A percentile compares a stretch with the other conserved stretches of the same genome.
Evolutionary conservation across 1,140 invertebrate species (phyloP).

Genomic region (Zophobas atratus): DNA sequence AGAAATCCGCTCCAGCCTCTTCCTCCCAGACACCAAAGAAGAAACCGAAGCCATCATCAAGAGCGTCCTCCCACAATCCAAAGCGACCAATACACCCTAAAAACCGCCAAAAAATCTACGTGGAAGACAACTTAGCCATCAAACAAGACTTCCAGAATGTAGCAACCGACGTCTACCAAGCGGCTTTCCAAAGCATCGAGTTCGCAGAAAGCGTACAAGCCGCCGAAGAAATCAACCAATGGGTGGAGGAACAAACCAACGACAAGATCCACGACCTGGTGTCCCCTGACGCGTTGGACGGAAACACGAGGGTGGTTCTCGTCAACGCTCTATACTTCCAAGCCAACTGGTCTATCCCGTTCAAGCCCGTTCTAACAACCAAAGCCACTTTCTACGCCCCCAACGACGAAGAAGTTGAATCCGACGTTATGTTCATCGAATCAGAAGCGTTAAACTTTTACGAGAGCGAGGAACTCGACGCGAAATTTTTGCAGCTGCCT

Average conservation of each 20-base stretch:
- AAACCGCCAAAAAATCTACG: constrained; percentile 64
- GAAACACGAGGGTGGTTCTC: constrained; percentile 77
- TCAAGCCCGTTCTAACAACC: constrained; percentile 68
- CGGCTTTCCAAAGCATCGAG: constrained; percentile 71
- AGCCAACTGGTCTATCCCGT: constrained; percentile 73
- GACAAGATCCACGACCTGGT: constrained; percentile 81
- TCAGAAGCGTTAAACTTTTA: constrained; percentile 71
- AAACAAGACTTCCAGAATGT: constrained; percentile 60
- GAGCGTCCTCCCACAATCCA: not conserved
- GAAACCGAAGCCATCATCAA: not conserved
- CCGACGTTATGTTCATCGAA: constrained; percentile 76
- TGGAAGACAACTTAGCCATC: constrained; percentile 69
- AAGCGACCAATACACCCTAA: not conserved
- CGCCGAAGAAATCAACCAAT: constrained; percentile 76
- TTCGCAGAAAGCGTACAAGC: constrained; percentile 67
- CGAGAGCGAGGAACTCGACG: constrained; percentile 69
- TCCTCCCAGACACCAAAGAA: constrained; percentile 47
- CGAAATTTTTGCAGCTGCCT: constrained; percentile 72
- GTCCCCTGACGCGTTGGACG: constrained; percentile 70
- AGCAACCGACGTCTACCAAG: constrained; percentile 70
- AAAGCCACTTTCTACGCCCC: constrained; percentile 68
- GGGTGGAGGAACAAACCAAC: constrained; percentile 81
- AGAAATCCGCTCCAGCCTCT: constrained; percentile 67
- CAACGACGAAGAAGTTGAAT: constrained; percentile 66
- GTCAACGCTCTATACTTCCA: constrained; percentile 92